Evolutionary conservation across 2,113 vertebrate genomes (phyloP).

Genomic region (Labeo rohita): DNA sequence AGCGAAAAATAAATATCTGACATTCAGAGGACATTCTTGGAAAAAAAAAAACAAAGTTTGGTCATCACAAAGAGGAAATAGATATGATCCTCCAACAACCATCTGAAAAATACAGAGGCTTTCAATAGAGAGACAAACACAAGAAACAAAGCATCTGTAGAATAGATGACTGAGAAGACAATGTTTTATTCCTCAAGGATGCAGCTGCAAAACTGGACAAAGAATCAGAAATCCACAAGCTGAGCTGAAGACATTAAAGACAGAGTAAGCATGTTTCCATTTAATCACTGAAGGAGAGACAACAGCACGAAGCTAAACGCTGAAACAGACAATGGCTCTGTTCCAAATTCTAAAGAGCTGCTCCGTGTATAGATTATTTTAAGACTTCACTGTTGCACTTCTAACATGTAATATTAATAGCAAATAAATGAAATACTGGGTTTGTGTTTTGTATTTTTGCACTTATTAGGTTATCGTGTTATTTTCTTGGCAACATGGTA

Average conservation of each 20-base stretch:
- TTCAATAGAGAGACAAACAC: constrained; percentile 27
- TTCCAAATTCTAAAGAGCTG: constrained; percentile 15
- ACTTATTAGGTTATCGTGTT: neutral
- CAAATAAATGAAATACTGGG: neutral
- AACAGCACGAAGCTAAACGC: neutral
- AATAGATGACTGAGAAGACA: constrained; percentile 26
- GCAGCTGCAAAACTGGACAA: constrained; percentile 26
- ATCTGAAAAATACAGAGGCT: constrained; percentile 43
- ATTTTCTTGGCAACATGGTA: neutral
- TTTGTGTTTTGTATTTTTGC: neutral
- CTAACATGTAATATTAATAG: no score
- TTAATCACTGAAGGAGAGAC: neutral
- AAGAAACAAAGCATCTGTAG: constrained; percentile 42
- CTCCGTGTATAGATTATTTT: neutral
- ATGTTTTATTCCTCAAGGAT: neutral
- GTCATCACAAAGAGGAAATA: neutral
- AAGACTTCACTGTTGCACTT: neutral
- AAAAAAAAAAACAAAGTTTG: neutral
- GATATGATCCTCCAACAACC: constrained; percentile 29
- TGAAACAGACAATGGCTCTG: neutral
- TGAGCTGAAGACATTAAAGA: constrained; percentile 5
- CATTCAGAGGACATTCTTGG: neutral
- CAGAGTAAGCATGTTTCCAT: neutral
- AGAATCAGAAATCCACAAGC: constrained; percentile 4
- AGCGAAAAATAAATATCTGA: neutral